Conservation (phyloP, 2,113 vertebrate genomes). For the Chauna torquata region DNA sequence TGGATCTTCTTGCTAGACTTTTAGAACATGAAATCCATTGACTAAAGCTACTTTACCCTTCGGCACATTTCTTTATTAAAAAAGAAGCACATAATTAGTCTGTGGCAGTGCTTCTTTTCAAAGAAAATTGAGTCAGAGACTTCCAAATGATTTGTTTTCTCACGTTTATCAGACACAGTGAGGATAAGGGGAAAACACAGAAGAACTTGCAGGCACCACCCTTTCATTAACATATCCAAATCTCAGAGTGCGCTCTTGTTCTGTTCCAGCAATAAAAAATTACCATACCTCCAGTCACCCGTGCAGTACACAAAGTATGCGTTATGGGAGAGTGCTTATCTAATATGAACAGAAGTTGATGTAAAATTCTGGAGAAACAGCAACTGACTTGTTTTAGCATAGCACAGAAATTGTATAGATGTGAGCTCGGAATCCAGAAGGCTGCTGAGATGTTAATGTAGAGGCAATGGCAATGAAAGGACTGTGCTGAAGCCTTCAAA, state of each 20-base stretch:
- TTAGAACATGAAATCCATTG: neutral
- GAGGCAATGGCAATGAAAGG: neutral
- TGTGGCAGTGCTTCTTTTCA: neutral
- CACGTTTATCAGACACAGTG: neutral
- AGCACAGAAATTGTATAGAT: neutral
- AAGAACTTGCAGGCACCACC: neutral
- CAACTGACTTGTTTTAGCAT: neutral
- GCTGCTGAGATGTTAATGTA: neutral
- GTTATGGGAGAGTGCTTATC: neutral
- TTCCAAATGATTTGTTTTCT: neutral
- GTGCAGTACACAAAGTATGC: neutral
- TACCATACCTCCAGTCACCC: neutral
- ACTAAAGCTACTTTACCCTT: neutral
- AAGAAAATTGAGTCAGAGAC: neutral
- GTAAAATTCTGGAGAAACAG: neutral
- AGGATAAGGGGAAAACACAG: neutral
- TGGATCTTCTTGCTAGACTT: neutral
- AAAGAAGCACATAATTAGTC: neutral
- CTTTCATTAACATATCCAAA: neutral
- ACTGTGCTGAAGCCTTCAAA: neutral
- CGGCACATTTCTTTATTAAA: neutral
- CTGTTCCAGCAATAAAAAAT: neutral
- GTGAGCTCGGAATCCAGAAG: neutral
- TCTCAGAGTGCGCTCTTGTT: neutral
- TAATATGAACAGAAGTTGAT: neutral